Base-by-base conservation (phyloP, 2,888 invertebrate genomes). In the Polia nebulosa region DNA sequence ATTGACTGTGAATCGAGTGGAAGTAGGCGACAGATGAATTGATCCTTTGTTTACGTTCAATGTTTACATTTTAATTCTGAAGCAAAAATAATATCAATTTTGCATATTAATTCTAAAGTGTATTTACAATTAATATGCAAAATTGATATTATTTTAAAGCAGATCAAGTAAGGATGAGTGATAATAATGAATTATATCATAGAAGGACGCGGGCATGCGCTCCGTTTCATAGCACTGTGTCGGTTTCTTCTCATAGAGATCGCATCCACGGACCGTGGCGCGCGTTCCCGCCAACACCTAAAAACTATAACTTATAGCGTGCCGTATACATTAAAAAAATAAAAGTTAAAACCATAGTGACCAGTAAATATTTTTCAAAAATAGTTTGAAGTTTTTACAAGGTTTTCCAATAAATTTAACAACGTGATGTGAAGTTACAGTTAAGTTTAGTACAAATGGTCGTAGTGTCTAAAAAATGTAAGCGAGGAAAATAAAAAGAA, bases 131-230 rank as follows among this genome's bases (percentile, higher is more conserved):
- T 20, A 22, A 45, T 11, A 25, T 49, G 3, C 25, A 25, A 20
- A 6, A 47, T 6, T 47, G 1, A 32, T 32, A 27, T 41, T 25
- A 20, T 17, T 36, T 25, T 4, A 62, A 22, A 41, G 2, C 3
- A 17, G 13, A 41, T 51, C 3, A 6, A 53, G 8, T 53, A 20
- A 7, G 11, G n/a, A 15, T 51, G n/a, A 27, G 25, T n/a, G 11
- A 51, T 29, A 11, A 51, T 51, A n/a, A 51, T 51, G 9, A 11
- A 51, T 29, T 51, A n/a, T 20, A 7, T 36, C 1, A 25, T 36
- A 4, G 39, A 27, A 25, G 13, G 15, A 32, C 27, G 55, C 78
- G 73, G 41, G 58, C 75, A 75, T 78, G 75, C 75, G 75, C 75
- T 57, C 56, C 29, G 66, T 36, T 71, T 57, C 36, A 29, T 15